Percentiles rank a stretch among this genome's conserved stretches.
phyloP scores from a whole-genome alignment of 1,140 invertebrate genomes.

The Oryzaephilus surinamensis region DNA sequence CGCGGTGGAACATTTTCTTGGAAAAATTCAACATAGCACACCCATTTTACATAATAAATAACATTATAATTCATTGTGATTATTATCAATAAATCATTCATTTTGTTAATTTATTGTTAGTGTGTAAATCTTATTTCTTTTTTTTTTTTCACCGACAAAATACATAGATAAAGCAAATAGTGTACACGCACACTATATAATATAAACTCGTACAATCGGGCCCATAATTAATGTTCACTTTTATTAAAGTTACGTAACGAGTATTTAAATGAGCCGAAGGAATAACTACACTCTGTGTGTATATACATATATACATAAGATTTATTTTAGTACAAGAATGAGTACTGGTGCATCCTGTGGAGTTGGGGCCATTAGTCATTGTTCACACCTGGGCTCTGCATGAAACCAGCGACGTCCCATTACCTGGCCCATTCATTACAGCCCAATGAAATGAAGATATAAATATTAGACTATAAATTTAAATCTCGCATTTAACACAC shows the following conservation, averaged over 20 bases:
- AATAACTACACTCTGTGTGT: conserved; percentile 7
- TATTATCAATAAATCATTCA: too few species aligned
- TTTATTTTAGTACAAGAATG: conserved; percentile 18
- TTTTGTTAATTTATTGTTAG: too few species aligned
- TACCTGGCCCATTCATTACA: conserved; percentile 19
- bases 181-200: too few species aligned
- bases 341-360: conserved; percentile 20
- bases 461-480: conserved; percentile 21
- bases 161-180: too few species aligned
- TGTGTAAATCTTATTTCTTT: too few species aligned
- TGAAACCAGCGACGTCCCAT: conserved; percentile 16
- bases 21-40: too few species aligned
- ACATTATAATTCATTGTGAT: too few species aligned
- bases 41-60: too few species aligned
- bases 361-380: conserved; percentile 22
- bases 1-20: too few species aligned
- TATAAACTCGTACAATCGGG: too few species aligned
- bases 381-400: conserved; percentile 19
- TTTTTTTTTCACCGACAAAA: too few species aligned
- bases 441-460: conserved; percentile 22
- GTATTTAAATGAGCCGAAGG: conserved; percentile 12
- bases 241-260: conserved; percentile 11
- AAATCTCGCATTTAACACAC: conserved; percentile 8
- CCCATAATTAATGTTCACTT: conserved; percentile 14
- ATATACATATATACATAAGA: too few species aligned